Evolutionary conservation across 2,888 invertebrate species (phyloP).

Genomic region (Ernsta delagoae): DNA sequence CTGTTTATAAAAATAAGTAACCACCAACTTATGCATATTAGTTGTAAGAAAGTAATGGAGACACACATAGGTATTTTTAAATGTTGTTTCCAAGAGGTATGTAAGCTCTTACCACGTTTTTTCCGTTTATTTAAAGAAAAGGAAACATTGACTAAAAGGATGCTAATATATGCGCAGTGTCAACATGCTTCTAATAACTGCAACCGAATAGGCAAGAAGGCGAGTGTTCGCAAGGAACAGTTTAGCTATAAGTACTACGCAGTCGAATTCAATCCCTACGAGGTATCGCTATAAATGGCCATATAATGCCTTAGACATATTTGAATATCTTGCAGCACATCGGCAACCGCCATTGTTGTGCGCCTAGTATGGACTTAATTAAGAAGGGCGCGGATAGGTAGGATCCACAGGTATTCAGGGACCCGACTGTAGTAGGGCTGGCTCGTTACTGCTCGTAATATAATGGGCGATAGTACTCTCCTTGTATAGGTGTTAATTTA

Average conservation of each 20-base stretch:
- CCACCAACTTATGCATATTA: too few relatives aligned
- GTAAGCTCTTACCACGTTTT: too few relatives aligned
- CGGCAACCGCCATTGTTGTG: conserved; percentile 77
- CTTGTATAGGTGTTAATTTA: conserved; percentile 19
- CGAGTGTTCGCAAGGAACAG: conserved; percentile 47
- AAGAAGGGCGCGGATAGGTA: conserved; percentile 73
- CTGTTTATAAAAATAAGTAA: too few relatives aligned
- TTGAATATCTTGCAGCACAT: conserved; percentile 82
- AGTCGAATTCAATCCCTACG: conserved; percentile 52
- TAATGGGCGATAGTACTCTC: conserved; percentile 21
- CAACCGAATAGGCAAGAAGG: conserved; percentile 27
- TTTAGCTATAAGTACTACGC: conserved; percentile 39
- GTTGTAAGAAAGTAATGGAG: too few relatives aligned
- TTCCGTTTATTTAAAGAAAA: not conserved
- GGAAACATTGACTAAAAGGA: conserved; percentile 13
- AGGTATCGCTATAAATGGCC: conserved; percentile 67
- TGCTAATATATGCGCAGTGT: conserved; percentile 11
- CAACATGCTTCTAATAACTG: conserved; percentile 34
- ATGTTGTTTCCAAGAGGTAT: not conserved
- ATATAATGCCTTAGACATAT: conserved; percentile 81
- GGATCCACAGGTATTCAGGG: conserved; percentile 78
- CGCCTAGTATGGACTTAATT: conserved; percentile 84
- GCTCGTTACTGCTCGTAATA: conserved; percentile 24
- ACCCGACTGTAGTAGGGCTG: conserved; percentile 31
- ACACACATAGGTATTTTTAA: not conserved